Evolutionary conservation across 2,797 vertebrate genomes (phyloP).

Genomic region (Pipistrellus kuhlii): DNA sequence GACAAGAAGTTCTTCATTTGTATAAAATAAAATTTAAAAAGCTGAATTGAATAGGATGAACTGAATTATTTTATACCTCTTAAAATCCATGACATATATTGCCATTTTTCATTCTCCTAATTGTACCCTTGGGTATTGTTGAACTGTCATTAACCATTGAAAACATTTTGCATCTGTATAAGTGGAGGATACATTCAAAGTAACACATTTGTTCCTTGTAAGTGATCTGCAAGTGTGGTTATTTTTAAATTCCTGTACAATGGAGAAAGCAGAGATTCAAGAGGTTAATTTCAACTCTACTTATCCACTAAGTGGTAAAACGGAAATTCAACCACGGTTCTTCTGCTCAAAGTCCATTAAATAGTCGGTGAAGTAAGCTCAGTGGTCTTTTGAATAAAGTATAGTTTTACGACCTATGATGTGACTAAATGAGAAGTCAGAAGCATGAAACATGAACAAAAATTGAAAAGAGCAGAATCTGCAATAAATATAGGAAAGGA

Average conservation of each 20-base stretch:
- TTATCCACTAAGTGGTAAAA: constrained; percentile 27
- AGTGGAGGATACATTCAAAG: constrained; percentile 6
- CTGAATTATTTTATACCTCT: neutral
- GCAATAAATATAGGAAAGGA: constrained; percentile 35
- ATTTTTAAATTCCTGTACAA: constrained; percentile 11
- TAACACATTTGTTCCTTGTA: neutral
- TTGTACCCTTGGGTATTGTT: constrained; percentile 13
- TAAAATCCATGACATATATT: neutral
- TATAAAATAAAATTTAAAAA: constrained; percentile 9
- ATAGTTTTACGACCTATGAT: constrained; percentile 13
- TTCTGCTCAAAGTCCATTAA: neutral
- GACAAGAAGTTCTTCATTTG: constrained; percentile 33
- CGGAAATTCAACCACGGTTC: neutral
- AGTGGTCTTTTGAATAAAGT: constrained; percentile 31
- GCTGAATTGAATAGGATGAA: neutral
- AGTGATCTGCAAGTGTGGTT: neutral
- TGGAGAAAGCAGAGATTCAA: constrained; percentile 7
- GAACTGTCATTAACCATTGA: neutral
- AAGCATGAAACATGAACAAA: constrained; percentile 22
- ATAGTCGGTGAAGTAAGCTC: neutral
- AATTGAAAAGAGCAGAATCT: constrained; percentile 24
- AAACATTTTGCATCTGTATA: constrained; percentile 14
- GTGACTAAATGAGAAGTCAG: constrained; percentile 61
- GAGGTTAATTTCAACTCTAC: constrained; percentile 43
- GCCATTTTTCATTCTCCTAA: constrained; percentile 5